A percentile compares a stretch with the other conserved stretches of the same genome.
Evolutionary conservation across 1,140 invertebrate genomes (phyloP).

Genomic region (Varroa destructor): DNA sequence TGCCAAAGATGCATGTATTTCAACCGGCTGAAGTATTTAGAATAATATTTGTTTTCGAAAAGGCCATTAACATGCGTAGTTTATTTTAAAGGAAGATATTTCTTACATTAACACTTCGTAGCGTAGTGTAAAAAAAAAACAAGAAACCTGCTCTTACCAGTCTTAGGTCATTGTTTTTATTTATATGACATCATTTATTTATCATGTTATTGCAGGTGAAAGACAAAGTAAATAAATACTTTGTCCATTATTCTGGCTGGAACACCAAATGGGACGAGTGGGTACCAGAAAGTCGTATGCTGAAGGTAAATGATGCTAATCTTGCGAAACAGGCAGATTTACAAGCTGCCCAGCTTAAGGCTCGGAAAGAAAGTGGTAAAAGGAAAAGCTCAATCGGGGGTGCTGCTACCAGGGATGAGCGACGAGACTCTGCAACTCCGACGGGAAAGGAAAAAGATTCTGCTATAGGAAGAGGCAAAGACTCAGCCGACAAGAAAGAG

Average conservation of each 20-base stretch:
- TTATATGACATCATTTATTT: no score
- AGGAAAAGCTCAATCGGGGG: slow-evolving; percentile 29
- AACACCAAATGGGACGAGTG: slow-evolving; percentile 99
- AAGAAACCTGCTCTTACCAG: no score
- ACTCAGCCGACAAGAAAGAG: neutral
- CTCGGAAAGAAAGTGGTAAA: slow-evolving; percentile 28
- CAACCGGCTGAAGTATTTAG: no score
- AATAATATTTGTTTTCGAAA: no score
- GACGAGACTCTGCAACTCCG: slow-evolving; percentile 28
- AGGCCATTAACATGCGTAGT: no score
- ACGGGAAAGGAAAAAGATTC: slow-evolving; percentile 27
- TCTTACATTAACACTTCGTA: no score
- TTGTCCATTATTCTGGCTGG: slow-evolving; percentile 94
- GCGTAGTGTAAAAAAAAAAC: no score
- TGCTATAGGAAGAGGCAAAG: neutral
- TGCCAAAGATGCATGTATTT: no score
- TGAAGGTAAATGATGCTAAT: slow-evolving; percentile 84
- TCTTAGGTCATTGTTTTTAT: no score
- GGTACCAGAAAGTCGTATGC: slow-evolving; percentile 80
- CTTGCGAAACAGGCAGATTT: slow-evolving; percentile 77
- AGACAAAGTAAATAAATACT: slow-evolving; percentile 74
- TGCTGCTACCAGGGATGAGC: slow-evolving; percentile 9
- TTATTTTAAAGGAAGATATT: no score
- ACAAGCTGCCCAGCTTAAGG: slow-evolving; percentile 55
- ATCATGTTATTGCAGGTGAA: slow-evolving; percentile 45